Base-by-base conservation (phyloP, 2,113 vertebrate species). In the Sylvia atricapilla region DNA sequence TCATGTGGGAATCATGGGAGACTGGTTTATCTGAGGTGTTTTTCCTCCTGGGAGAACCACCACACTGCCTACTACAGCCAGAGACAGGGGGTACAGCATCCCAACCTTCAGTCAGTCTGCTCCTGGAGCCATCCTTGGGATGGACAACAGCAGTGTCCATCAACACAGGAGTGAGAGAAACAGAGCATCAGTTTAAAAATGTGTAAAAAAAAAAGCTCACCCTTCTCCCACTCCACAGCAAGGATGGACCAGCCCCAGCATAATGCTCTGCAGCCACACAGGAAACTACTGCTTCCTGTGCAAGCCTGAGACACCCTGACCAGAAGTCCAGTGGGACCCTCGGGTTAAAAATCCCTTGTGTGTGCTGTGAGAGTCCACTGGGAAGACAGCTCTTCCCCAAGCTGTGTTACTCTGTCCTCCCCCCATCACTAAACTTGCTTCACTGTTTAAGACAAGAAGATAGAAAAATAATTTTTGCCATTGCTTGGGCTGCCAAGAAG, bases 1-100 rank as follows among this genome's bases (percentile, higher is more conserved):
- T 33, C 41, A 0, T 0, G 11, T 33, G 18, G 18, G 5, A 33
- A 35, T 33, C 49, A 15, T 1, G 0, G 17, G 15, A 69, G 7
- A 41, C 15, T 46, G 50, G 27, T 16, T 39, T 63, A 43, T 37
- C 67, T 8, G 12, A 52, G 21, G 30, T 13, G 35, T 1, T 82
- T 55, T 64, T 64, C 27, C 79, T 68, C 35, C 62, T 79, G 52
- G 39, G 39, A 85, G 28, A 85, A 47, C 25, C 67, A 60, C 7
- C 41, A 35, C 4, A 3, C 49, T 11, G 6, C 35, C 66, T 24
- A 7, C 30, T 28, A 19, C 37, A 90, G 56, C 41, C n/a, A 43
- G 49, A 39, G 41, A 6, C 41, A 53, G 27, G 43, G 18, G 43
- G 6, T 2, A 28, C 15, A 11, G 8, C 39, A 49, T 18, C 19